These are phyloP conservation scores for Aleadryas rufinucha DNA, from an alignment of 2,113 vertebrate genomes.

Conservation along the genomic window DNA sequence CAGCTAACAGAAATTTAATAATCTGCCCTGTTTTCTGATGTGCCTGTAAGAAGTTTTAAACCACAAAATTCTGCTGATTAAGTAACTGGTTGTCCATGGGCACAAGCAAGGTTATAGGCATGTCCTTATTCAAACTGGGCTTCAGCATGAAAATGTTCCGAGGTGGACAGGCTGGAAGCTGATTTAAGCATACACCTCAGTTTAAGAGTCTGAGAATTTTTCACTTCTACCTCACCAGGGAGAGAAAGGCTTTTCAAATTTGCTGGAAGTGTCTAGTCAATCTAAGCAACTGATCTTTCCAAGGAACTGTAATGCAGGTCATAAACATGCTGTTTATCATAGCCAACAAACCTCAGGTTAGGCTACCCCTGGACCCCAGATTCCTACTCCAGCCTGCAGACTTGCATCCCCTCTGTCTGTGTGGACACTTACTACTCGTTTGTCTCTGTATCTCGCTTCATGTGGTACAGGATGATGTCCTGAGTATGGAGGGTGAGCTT, in stretches of 20 bases:
- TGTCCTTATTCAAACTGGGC: not conserved
- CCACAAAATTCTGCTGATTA: not conserved
- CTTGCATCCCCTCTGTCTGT: not conserved
- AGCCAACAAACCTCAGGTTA: not conserved
- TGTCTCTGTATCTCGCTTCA: conserved; percentile 87
- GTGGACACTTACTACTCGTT: conserved; percentile 81
- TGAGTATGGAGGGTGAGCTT: conserved; percentile 86
- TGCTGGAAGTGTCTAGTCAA: not conserved
- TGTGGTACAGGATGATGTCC: conserved; percentile 90
- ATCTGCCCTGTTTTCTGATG: not conserved
- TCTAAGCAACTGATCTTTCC: not conserved
- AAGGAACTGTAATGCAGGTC: not conserved
- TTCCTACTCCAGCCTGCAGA: not conserved
- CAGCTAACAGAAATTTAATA: not conserved
- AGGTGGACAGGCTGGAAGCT: not conserved
- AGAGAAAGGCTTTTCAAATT: not conserved
- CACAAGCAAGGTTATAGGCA: not conserved
- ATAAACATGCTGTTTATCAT: not conserved
- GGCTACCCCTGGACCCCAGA: not conserved
- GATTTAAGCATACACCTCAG: not conserved
- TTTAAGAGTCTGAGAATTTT: not conserved
- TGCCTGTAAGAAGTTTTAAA: not conserved
- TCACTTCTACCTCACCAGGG: not conserved
- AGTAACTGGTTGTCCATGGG: not conserved
- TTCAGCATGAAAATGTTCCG: not conserved